Evolutionary conservation across 2,113 vertebrate species (phyloP), one percentile per base, ranked within the genome.

Genomic region (Chaetorhynchus papuensis): DNA sequence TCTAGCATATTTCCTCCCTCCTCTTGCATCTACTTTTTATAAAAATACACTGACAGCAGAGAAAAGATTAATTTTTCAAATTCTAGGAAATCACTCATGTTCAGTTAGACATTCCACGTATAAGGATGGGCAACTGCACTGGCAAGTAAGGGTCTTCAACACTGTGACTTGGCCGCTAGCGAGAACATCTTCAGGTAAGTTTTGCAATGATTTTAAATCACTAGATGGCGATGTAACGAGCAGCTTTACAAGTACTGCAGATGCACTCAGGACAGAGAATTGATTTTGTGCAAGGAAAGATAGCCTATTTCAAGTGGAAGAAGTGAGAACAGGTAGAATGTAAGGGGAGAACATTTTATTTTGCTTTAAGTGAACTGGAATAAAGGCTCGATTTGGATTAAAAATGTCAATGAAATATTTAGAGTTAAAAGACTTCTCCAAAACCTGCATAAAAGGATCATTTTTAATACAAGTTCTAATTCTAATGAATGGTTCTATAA

Each of bases 161-260:
- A 4, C 7, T 7, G 31, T 17, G 41, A 35, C 21, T 21, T 12
- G 11, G 23, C 11, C 20, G 1, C 5, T 0, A 2, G 17, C 18
- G 41, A 84, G n/a, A 84, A 60, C 6, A 11, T 28, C 8, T 35
- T n/a, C 64, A 44, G 21, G 11, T 16, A 24, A 54, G 11, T 26
- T 83, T 60, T 53, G 17, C 44, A 35, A 5, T 28, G 18, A 30
- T 45, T 89, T 60, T 31, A 33, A 42, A 35, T 87, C 95, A 85
- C 91, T 93, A 97, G 94, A 64, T 94, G 91, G 87, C 66, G 37
- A 57, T 72, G 33, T 61, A 57, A 84, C 61, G 83, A 84, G 21
- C 9, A 42, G 13, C 47, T 65, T 85, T 45, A 37, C 9, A 39
- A 86, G 15, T 20, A 35, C 9, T 23, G 31, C 17, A 35, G 31